These are phyloP conservation scores for Planiliza haematocheilus DNA, from an alignment of 2,113 vertebrate genomes.

Conservation along the genomic window DNA sequence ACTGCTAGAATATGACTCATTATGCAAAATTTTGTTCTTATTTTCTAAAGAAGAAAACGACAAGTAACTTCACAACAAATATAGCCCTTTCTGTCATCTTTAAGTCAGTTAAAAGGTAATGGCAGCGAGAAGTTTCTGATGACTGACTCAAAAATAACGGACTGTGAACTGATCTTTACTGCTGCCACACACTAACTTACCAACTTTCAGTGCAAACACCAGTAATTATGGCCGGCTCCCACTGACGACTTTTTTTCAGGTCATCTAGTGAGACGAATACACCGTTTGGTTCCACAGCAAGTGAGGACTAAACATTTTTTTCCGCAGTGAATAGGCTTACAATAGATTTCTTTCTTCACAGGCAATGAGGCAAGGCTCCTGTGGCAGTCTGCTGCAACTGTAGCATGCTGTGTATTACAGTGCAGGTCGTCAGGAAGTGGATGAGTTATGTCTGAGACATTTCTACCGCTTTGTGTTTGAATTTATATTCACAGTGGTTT, in stretches of 20 bases:
- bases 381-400: slow-evolving; percentile 5
- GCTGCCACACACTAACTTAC: slow-evolving; percentile 12
- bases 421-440: slow-evolving; percentile 32
- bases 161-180: slow-evolving; percentile 22
- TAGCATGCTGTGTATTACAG: background rate
- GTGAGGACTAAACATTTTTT: slow-evolving; percentile 7
- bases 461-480: slow-evolving; percentile 22
- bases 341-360: slow-evolving; percentile 30
- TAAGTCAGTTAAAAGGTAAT: slow-evolving; percentile 15
- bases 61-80: slow-evolving; percentile 15
- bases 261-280: slow-evolving; percentile 27
- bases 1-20: slow-evolving; percentile 15
- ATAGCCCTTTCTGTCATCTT: slow-evolving; percentile 7
- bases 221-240: slow-evolving; percentile 15
- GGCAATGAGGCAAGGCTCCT: slow-evolving; percentile 9
- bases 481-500: slow-evolving; percentile 7
- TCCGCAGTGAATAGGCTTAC: slow-evolving; percentile 13
- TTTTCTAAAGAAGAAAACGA: slow-evolving; percentile 28
- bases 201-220: slow-evolving; percentile 28
- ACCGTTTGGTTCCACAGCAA: slow-evolving; percentile 22
- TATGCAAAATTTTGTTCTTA: slow-evolving; percentile 10
- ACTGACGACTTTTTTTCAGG: slow-evolving; percentile 16
- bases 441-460: background rate
- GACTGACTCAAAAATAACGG: slow-evolving; percentile 36
- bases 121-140: slow-evolving; percentile 3